Percentiles rank a stretch among this genome's conserved stretches.
These are phyloP conservation scores for Falcunculus frontatus DNA, from an alignment of 2,113 vertebrate genomes.

Conservation along the genomic window DNA sequence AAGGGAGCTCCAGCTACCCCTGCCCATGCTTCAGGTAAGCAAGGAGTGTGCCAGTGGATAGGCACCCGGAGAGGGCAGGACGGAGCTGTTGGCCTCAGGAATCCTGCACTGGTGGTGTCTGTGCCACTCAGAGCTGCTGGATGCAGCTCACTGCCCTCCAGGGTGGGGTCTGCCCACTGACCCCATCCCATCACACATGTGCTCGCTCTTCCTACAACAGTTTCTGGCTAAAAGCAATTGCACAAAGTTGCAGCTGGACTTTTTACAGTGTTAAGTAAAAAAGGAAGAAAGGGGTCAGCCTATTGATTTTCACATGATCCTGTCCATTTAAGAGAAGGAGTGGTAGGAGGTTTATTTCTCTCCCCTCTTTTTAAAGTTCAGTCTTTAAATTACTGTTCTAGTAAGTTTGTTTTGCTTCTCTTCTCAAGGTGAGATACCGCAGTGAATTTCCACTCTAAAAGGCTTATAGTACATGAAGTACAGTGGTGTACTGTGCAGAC, in stretches of 20 bases:
- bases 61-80: not conserved
- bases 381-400: constrained; percentile 22
- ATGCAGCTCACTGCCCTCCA: fast-evolving
- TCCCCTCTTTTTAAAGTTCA: not conserved
- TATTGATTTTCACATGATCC: constrained; percentile 24
- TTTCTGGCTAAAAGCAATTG: not conserved
- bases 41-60: not conserved
- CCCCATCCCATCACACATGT: fast-evolving
- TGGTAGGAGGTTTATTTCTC: constrained; percentile 1
- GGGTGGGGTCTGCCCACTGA: not conserved
- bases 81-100: not conserved
- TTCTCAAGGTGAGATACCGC: not conserved
- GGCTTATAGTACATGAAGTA: not conserved
- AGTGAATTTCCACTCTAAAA: constrained; percentile 45
- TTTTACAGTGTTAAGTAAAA: not conserved
- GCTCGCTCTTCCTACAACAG: fast-evolving
- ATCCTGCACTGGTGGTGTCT: not conserved
- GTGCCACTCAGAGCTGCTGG: not conserved
- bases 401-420: constrained; percentile 11
- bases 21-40: not conserved
- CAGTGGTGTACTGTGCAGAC: not conserved
- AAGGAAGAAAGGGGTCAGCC: not conserved
- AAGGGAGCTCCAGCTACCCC: fast-evolving
- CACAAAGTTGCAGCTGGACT: not conserved
- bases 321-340: not conserved